phyloP scores from a whole-genome alignment of 2,113 vertebrate species.

The Syrmaticus mikado region DNA sequence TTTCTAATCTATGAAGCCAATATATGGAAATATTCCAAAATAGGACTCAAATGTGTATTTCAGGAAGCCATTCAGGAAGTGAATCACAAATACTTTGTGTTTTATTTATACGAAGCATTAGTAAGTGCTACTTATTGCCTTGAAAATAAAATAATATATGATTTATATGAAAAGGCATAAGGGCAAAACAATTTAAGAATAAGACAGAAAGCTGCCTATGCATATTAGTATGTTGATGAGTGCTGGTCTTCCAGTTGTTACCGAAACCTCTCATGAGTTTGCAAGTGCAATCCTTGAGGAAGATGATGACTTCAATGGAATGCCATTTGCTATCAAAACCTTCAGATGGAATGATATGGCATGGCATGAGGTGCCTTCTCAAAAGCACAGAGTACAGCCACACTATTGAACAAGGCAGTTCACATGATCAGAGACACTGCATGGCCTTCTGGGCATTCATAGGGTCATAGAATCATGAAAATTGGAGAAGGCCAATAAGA shows the following conservation, averaged over 20 bases:
- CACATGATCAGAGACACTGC: neutral
- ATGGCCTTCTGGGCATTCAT: neutral
- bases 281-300: neutral
- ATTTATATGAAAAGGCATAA: neutral
- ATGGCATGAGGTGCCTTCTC: neutral
- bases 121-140: neutral
- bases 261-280: neutral
- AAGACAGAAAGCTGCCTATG: neutral
- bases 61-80: neutral
- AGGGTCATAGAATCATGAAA: neutral
- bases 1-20: neutral
- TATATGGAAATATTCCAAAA: neutral
- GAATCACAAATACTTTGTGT: neutral
- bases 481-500: neutral
- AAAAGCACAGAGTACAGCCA: neutral
- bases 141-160: neutral
- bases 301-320: neutral
- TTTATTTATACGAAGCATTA: neutral
- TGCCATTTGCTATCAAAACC: neutral
- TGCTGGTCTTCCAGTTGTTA: neutral
- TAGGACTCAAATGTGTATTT: neutral
- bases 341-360: neutral
- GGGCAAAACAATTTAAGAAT: neutral
- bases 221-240: neutral
- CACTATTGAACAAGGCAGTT: neutral